Conservation (phyloP, 2,888 invertebrate species). For the Synanthedon tipuliformis region DNA sequence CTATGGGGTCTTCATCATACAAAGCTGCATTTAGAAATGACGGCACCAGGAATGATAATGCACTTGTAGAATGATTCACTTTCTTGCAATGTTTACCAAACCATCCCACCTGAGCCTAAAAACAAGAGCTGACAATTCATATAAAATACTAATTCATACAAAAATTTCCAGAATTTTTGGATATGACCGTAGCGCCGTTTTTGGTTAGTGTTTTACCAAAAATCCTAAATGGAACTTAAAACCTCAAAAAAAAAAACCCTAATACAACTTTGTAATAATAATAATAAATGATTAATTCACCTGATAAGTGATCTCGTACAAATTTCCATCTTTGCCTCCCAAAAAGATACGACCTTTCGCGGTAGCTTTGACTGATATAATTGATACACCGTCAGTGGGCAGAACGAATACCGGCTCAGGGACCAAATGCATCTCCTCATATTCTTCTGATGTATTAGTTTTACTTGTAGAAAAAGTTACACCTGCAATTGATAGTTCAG, state of each 20-base stretch:
- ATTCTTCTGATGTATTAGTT: slow-evolving; percentile 55
- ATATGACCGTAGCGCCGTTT: too few species aligned
- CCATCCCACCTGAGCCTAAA: slow-evolving; percentile 87
- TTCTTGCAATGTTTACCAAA: slow-evolving; percentile 95
- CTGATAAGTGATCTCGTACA: slow-evolving; percentile 96
- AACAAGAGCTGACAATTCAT: not conserved
- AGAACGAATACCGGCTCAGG: slow-evolving; percentile 95
- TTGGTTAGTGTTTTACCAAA: too few species aligned
- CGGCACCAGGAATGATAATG: slow-evolving; percentile 88
- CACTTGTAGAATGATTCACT: slow-evolving; percentile 91
- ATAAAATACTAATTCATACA: too few species aligned
- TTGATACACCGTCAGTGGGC: slow-evolving; percentile 88
- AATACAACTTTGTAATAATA: not conserved
- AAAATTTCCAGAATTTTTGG: too few species aligned
- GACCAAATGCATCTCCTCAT: slow-evolving; percentile 88
- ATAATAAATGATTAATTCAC: slow-evolving; percentile 39
- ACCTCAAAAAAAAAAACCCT: not conserved
- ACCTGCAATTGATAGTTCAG: slow-evolving; percentile 25
- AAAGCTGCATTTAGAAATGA: slow-evolving; percentile 89
- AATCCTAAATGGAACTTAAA: too few species aligned
- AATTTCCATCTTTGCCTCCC: slow-evolving; percentile 92
- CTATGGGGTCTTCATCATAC: slow-evolving; percentile 88
- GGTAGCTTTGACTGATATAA: slow-evolving; percentile 85
- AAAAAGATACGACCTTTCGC: slow-evolving; percentile 90
- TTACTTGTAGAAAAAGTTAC: slow-evolving; percentile 69